A percentile compares a stretch with the other conserved stretches of the same genome.
These are phyloP conservation scores for Cygnus olor DNA, from an alignment of 2,797 vertebrate species.

Conservation along the genomic window DNA sequence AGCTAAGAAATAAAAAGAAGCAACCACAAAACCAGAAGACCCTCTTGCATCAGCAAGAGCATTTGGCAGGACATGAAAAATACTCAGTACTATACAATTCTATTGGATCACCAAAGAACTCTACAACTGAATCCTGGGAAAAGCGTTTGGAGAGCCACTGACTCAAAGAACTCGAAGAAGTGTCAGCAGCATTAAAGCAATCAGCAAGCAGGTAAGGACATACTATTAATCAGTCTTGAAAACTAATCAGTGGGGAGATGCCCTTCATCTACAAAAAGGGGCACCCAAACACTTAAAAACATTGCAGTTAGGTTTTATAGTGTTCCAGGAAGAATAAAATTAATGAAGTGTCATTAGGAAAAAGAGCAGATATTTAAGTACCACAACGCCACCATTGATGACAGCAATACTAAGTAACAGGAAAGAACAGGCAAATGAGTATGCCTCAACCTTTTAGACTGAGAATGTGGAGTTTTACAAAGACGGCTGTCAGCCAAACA, in stretches of 20 bases:
- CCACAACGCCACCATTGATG: background rate
- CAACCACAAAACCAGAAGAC: background rate
- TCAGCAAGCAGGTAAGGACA: background rate
- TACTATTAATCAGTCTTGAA: background rate
- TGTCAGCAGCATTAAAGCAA: background rate
- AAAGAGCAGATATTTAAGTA: background rate
- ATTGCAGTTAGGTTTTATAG: background rate
- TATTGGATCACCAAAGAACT: background rate
- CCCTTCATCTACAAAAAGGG: background rate
- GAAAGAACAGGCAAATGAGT: background rate
- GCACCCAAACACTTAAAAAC: background rate
- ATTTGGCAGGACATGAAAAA: background rate
- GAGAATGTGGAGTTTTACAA: background rate
- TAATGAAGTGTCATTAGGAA: background rate
- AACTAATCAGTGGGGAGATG: background rate
- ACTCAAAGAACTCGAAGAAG: background rate
- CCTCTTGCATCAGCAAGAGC: background rate
- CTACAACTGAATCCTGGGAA: rapidly evolving
- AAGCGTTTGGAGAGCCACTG: background rate
- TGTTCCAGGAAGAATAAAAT: background rate
- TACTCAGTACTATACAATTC: background rate
- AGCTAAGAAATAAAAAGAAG: background rate
- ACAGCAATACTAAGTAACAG: background rate
- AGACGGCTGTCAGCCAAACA: background rate
- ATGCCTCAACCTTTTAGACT: background rate